Conservation (phyloP, 2,797 vertebrate genomes). For the Telmatherina bonti region DNA sequence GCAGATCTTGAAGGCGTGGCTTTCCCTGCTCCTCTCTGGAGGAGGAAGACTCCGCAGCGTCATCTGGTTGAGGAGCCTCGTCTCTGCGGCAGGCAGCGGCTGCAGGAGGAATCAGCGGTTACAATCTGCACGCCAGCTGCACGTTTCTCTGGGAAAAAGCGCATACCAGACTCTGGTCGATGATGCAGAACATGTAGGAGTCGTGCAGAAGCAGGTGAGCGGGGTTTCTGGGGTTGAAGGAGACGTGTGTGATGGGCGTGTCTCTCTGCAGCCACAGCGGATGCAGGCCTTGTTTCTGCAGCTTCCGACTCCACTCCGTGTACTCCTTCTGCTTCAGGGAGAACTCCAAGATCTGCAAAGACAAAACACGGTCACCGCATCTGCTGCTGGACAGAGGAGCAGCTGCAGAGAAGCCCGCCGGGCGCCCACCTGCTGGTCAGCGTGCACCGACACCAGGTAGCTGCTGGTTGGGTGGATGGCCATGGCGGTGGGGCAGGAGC, state of each 20-base stretch:
- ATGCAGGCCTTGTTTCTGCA: slow-evolving; percentile 90
- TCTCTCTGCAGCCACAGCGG: slow-evolving; percentile 88
- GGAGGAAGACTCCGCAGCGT: slow-evolving; percentile 84
- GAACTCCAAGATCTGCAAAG: slow-evolving; percentile 89
- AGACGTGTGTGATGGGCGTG: slow-evolving; percentile 88
- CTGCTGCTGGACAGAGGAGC: background rate
- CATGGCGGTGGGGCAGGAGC: slow-evolving; percentile 89
- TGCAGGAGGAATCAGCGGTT: slow-evolving; percentile 53
- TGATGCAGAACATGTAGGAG: slow-evolving; percentile 91
- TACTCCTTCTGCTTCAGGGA: slow-evolving; percentile 88
- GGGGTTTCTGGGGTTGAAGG: slow-evolving; percentile 86
- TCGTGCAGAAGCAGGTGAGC: slow-evolving; percentile 91
- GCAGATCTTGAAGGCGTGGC: slow-evolving; percentile 94
- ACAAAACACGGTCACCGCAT: background rate
- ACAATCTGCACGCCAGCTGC: too few relatives aligned
- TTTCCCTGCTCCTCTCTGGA: slow-evolving; percentile 72
- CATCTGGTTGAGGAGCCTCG: slow-evolving; percentile 86
- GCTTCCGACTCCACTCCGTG: slow-evolving; percentile 89
- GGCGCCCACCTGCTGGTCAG: slow-evolving; percentile 90
- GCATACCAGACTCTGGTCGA: slow-evolving; percentile 92
- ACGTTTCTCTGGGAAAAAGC: too few relatives aligned
- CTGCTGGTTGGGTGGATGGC: slow-evolving; percentile 88
- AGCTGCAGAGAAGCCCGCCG: background rate
- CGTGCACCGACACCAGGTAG: slow-evolving; percentile 87
- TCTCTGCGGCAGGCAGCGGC: slow-evolving; percentile 87